Base-by-base conservation (phyloP, 2,888 invertebrate species). In the Sialis fuliginosa region DNA sequence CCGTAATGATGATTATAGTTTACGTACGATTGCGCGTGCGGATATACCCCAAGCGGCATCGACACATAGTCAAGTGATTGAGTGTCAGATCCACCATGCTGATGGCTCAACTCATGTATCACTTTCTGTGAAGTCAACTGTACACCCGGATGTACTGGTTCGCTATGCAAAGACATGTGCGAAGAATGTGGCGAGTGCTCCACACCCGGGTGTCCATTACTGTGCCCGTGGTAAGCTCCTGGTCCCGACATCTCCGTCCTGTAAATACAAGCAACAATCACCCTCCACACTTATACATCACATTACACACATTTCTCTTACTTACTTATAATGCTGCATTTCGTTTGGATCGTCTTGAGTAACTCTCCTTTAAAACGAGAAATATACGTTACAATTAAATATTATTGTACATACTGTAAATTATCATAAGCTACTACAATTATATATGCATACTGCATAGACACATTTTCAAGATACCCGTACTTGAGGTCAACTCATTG, bases 111-210 rank as follows among this genome's bases (percentile, higher is more conserved):
- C 61, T 79, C 79, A 51, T 77, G 71, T 41, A 79, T 76, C 42
- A 79, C 77, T 64, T 80, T 79, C 48, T 79, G 79, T 33, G 79
- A 79, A 49, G 79, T 79, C 58, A 80, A 78, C 73, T 80, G 67
- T 61, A 79, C 79, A 43, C 77, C 63, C 45, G 71, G 68, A 61
- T 69, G 60, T 48, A 68, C 68, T 52, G 69, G 69, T 50, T 69
- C 69, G 57, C 69, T 68, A 54, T 69, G 69, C 49, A 67, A 65
- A 44, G 68, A 68, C 61, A 68, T 64, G 54, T 64, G 67, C 56
- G 67, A 67, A 39, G 76, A 75, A 59, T 74, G 73, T 54, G 76
- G 69, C 51, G 75, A 75, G 63, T 75, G 75, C 13, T 35, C 37
- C 9, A 31, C 22, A 12, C 34, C 43, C 4, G 32, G 31, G 62